Evolutionary conservation across 2,888 invertebrate genomes (phyloP).

Genomic region (Clivina fossor): DNA sequence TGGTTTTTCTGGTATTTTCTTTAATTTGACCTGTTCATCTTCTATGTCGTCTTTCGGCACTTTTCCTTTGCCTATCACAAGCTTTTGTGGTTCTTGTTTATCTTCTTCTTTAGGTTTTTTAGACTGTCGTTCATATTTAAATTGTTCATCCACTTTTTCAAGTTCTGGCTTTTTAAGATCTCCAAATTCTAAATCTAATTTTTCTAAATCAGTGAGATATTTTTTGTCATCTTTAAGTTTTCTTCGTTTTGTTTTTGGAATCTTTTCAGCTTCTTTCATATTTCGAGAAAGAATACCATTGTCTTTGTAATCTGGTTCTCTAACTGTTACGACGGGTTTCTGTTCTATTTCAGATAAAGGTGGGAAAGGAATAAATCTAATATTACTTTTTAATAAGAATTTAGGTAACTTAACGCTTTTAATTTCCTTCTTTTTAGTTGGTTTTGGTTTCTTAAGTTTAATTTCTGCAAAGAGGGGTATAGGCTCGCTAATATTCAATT

Average conservation of each 20-base stretch:
- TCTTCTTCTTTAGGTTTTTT: slow-evolving; percentile 33
- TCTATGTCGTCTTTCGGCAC: slow-evolving; percentile 43
- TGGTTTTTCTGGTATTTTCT: slow-evolving; percentile 46
- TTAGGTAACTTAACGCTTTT: slow-evolving; percentile 58
- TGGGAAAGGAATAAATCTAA: slow-evolving; percentile 58
- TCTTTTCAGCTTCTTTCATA: slow-evolving; percentile 54
- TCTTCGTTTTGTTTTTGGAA: slow-evolving; percentile 48
- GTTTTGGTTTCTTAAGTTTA: slow-evolving; percentile 45
- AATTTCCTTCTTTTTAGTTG: slow-evolving; percentile 45
- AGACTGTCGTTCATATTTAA: slow-evolving; percentile 44
- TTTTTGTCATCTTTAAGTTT: slow-evolving; percentile 47
- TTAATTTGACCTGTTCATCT: slow-evolving; percentile 45
- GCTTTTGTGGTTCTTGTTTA: slow-evolving; percentile 35
- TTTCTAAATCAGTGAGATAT: slow-evolving; percentile 52
- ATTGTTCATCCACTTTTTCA: slow-evolving; percentile 48
- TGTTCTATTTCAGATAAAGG: slow-evolving; percentile 47
- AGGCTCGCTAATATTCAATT: slow-evolving; percentile 62
- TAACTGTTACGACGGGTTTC: slow-evolving; percentile 46
- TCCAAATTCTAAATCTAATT: slow-evolving; percentile 53
- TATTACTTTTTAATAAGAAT: slow-evolving; percentile 70
- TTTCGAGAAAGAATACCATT: slow-evolving; percentile 56
- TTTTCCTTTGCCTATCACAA: slow-evolving; percentile 47
- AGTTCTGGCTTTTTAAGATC: slow-evolving; percentile 49
- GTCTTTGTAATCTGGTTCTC: slow-evolving; percentile 47
- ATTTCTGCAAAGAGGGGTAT: slow-evolving; percentile 63